Evolutionary conservation across 2,113 vertebrate genomes (phyloP).

Genomic region (Anolis carolinensis): DNA sequence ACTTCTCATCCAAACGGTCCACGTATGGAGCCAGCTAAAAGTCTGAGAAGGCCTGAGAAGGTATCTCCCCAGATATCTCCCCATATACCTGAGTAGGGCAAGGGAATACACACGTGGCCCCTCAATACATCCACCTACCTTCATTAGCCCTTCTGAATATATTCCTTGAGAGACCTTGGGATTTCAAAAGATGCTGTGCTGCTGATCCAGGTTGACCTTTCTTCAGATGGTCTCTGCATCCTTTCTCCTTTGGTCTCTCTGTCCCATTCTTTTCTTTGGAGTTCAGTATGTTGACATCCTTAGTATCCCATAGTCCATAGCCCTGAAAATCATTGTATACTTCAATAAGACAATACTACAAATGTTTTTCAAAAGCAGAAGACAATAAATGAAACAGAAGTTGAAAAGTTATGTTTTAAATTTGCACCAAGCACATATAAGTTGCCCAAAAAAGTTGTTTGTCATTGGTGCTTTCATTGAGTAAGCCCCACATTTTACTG

Average conservation of each 20-base stretch:
- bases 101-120: background rate
- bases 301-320: constrained; percentile 83
- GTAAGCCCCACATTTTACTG: no score
- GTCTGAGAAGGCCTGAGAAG: no score
- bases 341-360: background rate
- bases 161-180: constrained; percentile 70
- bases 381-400: background rate
- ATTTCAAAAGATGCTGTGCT: constrained; percentile 67
- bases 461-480: background rate
- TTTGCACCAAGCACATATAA: background rate
- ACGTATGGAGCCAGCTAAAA: no score
- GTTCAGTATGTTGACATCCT: constrained; percentile 75
- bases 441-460: background rate
- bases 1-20: no score
- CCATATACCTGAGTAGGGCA: background rate
- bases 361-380: background rate
- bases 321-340: constrained; percentile 60
- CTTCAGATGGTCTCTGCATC: constrained; percentile 23
- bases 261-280: constrained; percentile 77
- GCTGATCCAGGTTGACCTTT: constrained; percentile 15
- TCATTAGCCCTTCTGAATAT: constrained; percentile 26
- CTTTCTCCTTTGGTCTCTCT: constrained; percentile 72
- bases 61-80: no score
- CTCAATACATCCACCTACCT: background rate
- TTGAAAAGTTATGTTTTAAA: background rate